These are phyloP conservation scores for human (Homo sapiens) DNA, from an alignment of 2,113 vertebrate genomes.

Conservation along the genomic window DNA sequence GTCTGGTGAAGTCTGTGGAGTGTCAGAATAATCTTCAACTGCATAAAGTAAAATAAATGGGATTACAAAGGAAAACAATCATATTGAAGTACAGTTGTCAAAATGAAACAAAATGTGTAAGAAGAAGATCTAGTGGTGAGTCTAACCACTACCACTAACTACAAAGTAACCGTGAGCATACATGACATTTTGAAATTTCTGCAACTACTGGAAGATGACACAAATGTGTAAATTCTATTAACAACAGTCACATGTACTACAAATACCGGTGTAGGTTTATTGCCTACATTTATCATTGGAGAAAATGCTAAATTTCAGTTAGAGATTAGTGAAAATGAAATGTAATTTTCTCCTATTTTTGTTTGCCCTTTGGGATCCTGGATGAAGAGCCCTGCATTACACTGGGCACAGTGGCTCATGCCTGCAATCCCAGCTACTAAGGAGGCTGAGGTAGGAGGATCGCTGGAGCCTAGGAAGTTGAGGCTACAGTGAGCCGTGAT, in stretches of 20 bases:
- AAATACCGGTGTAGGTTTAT: background rate
- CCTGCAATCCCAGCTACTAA: too few species aligned
- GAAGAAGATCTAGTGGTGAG: background rate
- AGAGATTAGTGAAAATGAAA: background rate
- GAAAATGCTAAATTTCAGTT: background rate
- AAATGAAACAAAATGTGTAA: background rate
- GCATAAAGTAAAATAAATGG: background rate
- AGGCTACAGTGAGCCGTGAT: too few species aligned
- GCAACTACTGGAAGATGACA: background rate
- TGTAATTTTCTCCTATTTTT: background rate
- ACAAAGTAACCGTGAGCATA: background rate
- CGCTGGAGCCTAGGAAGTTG: too few species aligned
- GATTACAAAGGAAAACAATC: background rate
- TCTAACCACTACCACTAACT: background rate
- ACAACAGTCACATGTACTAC: background rate
- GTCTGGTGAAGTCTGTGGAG: background rate
- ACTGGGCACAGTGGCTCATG: too few species aligned
- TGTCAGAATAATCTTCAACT: background rate
- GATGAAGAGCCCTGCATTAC: background rate
- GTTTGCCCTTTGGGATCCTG: background rate
- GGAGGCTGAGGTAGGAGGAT: too few species aligned
- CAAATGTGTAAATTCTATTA: background rate
- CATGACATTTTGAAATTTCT: background rate
- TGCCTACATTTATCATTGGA: background rate
- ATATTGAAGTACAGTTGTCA: background rate